These are phyloP conservation scores for Nomia melanderi DNA, from an alignment of 1,140 invertebrate species.

Conservation along the genomic window DNA sequence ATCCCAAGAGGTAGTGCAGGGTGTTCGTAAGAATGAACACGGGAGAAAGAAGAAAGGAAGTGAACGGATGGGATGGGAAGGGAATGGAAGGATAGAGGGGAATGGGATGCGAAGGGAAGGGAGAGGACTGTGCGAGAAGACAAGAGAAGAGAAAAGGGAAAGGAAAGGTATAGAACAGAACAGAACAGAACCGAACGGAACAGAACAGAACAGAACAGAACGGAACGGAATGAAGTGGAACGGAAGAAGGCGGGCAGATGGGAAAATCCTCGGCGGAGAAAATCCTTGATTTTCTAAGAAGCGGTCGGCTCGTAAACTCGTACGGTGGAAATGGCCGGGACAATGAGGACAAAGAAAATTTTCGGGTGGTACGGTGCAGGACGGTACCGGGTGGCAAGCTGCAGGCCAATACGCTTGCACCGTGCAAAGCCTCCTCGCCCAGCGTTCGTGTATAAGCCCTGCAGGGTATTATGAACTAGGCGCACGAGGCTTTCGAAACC, in stretches of 20 bases:
- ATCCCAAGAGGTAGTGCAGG: constrained; percentile 13
- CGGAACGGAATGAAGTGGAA: no score
- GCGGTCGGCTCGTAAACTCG: constrained; percentile 27
- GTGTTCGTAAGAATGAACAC: neutral
- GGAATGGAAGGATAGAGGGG: no score
- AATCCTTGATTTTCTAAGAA: constrained; percentile 67
- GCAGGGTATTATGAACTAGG: constrained; percentile 39
- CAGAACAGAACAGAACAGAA: no score
- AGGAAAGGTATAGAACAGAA: no score
- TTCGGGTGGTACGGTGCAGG: constrained; percentile 57
- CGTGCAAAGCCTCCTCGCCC: constrained; percentile 47
- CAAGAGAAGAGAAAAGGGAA: no score
- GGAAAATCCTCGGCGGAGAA: constrained; percentile 20
- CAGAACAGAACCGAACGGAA: no score
- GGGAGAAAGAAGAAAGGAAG: constrained; percentile 11
- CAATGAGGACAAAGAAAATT: constrained; percentile 77
- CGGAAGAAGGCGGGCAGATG: constrained; percentile 9
- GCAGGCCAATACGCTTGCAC: constrained; percentile 39
- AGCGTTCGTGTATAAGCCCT: constrained; percentile 9
- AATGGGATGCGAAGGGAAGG: no score
- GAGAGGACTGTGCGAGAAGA: no score
- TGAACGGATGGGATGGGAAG: no score
- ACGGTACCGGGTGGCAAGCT: constrained; percentile 61
- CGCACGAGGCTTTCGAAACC: constrained; percentile 32
- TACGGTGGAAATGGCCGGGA: constrained; percentile 69